These are phyloP conservation scores for Macrotus californicus DNA, from an alignment of 2,113 vertebrate genomes.

Conservation along the genomic window DNA sequence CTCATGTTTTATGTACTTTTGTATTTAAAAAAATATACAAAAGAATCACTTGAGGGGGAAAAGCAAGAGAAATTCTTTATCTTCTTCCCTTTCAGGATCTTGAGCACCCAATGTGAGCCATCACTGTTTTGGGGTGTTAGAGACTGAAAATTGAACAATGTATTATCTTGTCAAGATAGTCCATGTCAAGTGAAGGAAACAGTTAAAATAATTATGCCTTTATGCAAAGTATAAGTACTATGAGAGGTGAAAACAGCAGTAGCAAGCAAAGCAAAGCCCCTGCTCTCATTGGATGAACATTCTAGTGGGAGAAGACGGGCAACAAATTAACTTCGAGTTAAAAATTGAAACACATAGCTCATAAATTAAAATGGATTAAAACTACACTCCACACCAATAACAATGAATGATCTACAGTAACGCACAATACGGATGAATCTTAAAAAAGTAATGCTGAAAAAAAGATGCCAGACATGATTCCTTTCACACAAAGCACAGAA, in stretches of 20 bases:
- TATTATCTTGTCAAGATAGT: not conserved
- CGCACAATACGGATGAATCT: not conserved
- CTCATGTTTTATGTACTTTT: not conserved
- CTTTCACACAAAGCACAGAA: not conserved
- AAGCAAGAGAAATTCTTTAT: not conserved
- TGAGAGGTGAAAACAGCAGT: not conserved
- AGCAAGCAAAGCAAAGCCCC: not conserved
- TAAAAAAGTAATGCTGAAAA: not conserved
- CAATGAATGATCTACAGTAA: not conserved
- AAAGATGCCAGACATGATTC: not conserved
- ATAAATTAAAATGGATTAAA: constrained; percentile 30
- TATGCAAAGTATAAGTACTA: not conserved
- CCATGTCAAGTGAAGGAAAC: not conserved
- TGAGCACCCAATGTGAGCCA: not conserved
- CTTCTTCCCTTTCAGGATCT: not conserved
- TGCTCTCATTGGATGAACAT: not conserved
- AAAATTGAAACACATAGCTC: constrained; percentile 13
- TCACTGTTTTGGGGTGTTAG: not conserved
- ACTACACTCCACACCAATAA: not conserved
- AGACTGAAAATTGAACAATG: constrained; percentile 2
- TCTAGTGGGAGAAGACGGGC: not conserved
- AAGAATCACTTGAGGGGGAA: not conserved
- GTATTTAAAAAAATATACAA: not conserved
- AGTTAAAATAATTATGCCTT: not conserved
- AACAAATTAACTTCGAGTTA: not conserved